Evolutionary conservation across 2,113 vertebrate species (phyloP), one percentile per base, ranked within the genome.

Genomic region (Nannobrachium achirus): DNA sequence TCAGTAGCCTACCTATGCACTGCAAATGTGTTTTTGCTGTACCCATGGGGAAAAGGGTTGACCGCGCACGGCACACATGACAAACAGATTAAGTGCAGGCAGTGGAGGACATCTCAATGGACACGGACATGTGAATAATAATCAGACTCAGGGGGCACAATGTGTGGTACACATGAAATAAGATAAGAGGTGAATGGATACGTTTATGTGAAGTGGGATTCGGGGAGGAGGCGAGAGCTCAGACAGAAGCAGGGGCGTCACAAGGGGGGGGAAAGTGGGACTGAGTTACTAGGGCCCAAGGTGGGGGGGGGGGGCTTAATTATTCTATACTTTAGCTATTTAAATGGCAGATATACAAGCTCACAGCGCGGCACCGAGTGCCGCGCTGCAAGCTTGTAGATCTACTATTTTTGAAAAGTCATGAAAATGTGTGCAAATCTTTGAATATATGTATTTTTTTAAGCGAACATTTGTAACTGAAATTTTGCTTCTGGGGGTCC

Each of bases 1-100:
- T 76, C 78, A 41, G 57, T 68, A n/a, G n/a, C n/a, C n/a, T n/a
- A 58, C 80, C 67, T 83, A 69, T 74, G 68, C 76, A 65, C 73
- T 79, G 80, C 81, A 63, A 73, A n/a, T n/a, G n/a, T 75, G 72
- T 73, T 65, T 63, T 70, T 10, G 46, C 18, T 69, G 68, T 74
- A 80, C 56, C n/a, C 74, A 77, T 78, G 73, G 75, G 71, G 68
- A 80, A 79, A 53, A 19, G 66, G 65, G 78, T 63, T 66, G 77
- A 71, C 68, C 85, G 86, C 82, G 86, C 84, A 76, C 64, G 76
- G 71, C 75, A 77, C 44, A 33, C 25, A 79, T 66, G 70, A 74
- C 58, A 69, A 71, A 71, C 15, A 63, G 67, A 69, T 33, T 33
- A 78, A 56, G 56, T n/a, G 25, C 19, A 40, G 76, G 66, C 45